Conservation (phyloP, 1,140 invertebrate species). For the Brachionus rubens region DNA sequence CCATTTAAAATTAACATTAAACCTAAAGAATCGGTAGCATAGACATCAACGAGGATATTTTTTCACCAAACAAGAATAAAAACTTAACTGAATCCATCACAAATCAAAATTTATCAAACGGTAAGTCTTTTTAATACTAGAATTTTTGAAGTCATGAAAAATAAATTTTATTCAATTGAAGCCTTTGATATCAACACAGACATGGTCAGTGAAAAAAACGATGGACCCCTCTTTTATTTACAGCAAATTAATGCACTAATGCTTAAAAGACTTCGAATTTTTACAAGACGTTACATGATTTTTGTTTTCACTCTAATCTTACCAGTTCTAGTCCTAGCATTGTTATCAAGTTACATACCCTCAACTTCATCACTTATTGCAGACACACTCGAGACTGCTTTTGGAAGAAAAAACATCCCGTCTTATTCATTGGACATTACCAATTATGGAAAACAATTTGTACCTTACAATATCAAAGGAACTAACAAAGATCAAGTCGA, state of each 20-base stretch:
- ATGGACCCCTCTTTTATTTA: background rate
- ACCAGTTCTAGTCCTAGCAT: background rate
- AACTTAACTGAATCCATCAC: constrained; percentile 1
- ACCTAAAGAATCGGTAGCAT: constrained; percentile 35
- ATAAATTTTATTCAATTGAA: background rate
- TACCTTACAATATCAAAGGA: background rate
- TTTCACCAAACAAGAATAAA: background rate
- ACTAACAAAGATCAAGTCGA: background rate
- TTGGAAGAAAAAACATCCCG: background rate
- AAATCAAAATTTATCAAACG: constrained; percentile 11
- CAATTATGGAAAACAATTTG: constrained; percentile 12
- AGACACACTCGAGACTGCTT: background rate
- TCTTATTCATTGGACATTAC: background rate
- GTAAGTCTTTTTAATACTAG: background rate
- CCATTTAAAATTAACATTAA: no score
- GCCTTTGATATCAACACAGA: constrained; percentile 23
- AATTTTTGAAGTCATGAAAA: background rate
- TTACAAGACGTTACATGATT: background rate
- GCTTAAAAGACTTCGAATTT: background rate
- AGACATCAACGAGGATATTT: background rate
- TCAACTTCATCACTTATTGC: constrained; percentile 24
- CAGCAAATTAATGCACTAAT: constrained; percentile 16
- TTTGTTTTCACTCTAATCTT: background rate
- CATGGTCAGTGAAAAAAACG: background rate
- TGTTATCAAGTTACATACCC: background rate